Conservation (phyloP, 2,113 vertebrate species). For the Chionomys nivalis region DNA sequence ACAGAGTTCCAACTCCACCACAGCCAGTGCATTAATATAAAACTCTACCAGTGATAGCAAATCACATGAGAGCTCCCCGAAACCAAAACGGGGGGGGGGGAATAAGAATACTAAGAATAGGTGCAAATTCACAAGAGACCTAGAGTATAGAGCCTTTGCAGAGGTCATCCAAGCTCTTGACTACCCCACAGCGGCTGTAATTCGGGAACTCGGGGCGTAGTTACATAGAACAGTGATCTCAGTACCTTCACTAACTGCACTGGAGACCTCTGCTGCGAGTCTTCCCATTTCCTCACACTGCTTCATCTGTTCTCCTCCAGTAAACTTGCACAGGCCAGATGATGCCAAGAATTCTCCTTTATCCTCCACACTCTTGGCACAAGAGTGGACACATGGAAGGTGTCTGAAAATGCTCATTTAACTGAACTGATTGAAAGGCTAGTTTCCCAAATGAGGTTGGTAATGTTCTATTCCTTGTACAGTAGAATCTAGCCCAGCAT, state of each 20-base stretch:
- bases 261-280: background rate
- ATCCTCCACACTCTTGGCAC: conserved; percentile 32
- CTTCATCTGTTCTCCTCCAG: conserved; percentile 32
- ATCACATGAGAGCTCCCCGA: background rate
- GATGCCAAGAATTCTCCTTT: conserved; percentile 54
- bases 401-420: conserved; percentile 51
- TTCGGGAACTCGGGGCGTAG: background rate
- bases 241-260: background rate
- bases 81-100: conserved; percentile 9
- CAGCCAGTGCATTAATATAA: background rate
- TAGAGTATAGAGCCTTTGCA: background rate
- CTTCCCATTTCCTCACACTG: conserved; percentile 34
- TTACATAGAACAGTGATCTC: background rate
- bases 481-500: conserved; percentile 39
- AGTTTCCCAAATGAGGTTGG: conserved; percentile 31
- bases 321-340: conserved; percentile 55
- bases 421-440: conserved; percentile 43
- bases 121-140: background rate
- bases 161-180: background rate
- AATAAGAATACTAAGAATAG: background rate
- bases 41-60: background rate
- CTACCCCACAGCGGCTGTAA: background rate
- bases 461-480: conserved; percentile 37
- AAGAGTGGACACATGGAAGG: conserved; percentile 11
- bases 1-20: background rate